A percentile compares a stretch with the other conserved stretches of the same genome.
These are phyloP conservation scores for Tetanocera ferruginea DNA, from an alignment of 2,888 invertebrate genomes.

Conservation along the genomic window DNA sequence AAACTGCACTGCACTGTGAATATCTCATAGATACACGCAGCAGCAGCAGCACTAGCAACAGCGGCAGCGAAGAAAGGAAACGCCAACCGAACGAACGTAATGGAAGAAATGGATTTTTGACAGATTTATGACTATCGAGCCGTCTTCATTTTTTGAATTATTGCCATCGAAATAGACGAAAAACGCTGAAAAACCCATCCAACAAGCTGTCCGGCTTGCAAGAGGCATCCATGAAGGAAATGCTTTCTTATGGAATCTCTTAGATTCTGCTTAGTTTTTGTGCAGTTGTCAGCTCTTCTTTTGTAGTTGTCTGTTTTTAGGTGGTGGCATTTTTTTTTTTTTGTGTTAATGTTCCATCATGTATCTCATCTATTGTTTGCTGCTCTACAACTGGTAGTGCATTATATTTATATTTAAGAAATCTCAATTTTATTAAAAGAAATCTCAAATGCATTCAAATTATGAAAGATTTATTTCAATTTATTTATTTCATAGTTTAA, in stretches of 20 bases:
- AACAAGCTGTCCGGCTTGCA: conserved; percentile 21
- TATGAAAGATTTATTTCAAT: background rate
- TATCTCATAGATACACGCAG: conserved; percentile 42
- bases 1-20: background rate
- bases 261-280: background rate
- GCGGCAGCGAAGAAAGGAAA: conserved; percentile 45
- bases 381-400: background rate
- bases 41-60: conserved; percentile 38
- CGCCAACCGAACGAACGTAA: conserved; percentile 47
- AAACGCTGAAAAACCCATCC: background rate
- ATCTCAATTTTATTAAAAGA: background rate
- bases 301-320: background rate
- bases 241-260: conserved; percentile 38
- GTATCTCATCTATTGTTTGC: background rate
- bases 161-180: conserved; percentile 70
- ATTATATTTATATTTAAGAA: background rate
- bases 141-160: conserved; percentile 59
- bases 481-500: too few relatives aligned
- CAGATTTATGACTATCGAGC: conserved; percentile 40
- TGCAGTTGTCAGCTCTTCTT: conserved; percentile 13
- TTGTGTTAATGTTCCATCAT: background rate
- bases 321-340: background rate
- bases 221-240: conserved; percentile 43
- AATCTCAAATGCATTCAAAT: background rate
- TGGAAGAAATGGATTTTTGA: conserved; percentile 66